Percentiles rank a stretch among this genome's conserved stretches.
These are phyloP conservation scores for Pao palembangensis DNA, from an alignment of 2,113 vertebrate species.

Conservation along the genomic window DNA sequence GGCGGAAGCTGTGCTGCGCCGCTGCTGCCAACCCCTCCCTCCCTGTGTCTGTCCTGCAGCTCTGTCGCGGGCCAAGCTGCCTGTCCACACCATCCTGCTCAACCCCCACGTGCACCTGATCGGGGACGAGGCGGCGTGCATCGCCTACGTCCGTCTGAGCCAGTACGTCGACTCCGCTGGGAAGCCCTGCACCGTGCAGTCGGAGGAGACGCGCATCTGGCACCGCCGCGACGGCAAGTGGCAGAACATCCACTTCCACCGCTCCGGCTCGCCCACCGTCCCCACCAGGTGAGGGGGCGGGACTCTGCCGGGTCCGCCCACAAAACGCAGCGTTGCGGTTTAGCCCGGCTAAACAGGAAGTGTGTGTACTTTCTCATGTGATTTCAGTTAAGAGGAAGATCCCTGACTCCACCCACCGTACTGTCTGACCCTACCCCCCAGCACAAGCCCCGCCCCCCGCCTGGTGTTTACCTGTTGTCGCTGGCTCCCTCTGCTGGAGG, in stretches of 20 bases:
- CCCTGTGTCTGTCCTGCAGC: conserved; percentile 64
- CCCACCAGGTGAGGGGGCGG: conserved; percentile 85
- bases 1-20: too few relatives aligned
- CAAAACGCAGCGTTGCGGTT: too few relatives aligned
- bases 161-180: conserved; percentile 88
- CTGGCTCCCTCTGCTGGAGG: conserved; percentile 12
- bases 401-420: conserved; percentile 23
- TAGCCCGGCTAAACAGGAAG: too few relatives aligned
- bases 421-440: conserved; percentile 46
- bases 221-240: conserved; percentile 94
- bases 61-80: conserved; percentile 86
- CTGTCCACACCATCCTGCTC: conserved; percentile 94
- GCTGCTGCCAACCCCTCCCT: neutral
- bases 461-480: conserved; percentile 74
- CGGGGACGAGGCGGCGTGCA: conserved; percentile 93
- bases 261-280: conserved; percentile 90
- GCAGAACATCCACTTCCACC: conserved; percentile 98
- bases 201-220: conserved; percentile 95
- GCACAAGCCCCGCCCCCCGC: conserved; percentile 30
- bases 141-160: conserved; percentile 92
- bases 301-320: too few relatives aligned
- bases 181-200: conserved; percentile 94
- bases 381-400: conserved; percentile 57
- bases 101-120: conserved; percentile 96
- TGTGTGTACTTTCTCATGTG: neutral